Conservation (phyloP, 1,140 invertebrate genomes). For the Drosophila mojavensis region DNA sequence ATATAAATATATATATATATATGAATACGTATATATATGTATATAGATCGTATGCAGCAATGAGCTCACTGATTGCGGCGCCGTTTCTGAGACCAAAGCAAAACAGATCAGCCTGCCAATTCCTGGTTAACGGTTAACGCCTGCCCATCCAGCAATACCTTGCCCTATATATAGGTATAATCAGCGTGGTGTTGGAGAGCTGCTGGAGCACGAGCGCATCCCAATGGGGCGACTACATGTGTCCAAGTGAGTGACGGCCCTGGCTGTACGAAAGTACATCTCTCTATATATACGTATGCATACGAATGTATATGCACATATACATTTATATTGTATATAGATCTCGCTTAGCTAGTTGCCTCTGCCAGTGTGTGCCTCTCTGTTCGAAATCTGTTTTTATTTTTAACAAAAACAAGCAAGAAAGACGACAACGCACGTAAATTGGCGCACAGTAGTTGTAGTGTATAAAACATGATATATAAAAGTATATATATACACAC, state of each 20-base stretch:
- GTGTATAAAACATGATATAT: conserved; percentile 10
- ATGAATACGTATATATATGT: background rate
- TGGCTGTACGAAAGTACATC: conserved; percentile 22
- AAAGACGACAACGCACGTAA: conserved; percentile 68
- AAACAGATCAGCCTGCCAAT: conserved; percentile 26
- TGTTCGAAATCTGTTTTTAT: conserved; percentile 75
- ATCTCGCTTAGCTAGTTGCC: conserved; percentile 20
- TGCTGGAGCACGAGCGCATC: conserved; percentile 20
- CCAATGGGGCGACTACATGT: conserved; percentile 13
- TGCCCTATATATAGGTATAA: conserved; percentile 47
- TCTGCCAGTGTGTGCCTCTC: conserved; percentile 27
- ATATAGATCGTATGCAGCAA: conserved; percentile 66
- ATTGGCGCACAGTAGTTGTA: conserved; percentile 67
- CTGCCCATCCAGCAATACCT: conserved; percentile 25
- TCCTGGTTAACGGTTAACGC: conserved; percentile 2
- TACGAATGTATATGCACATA: background rate
- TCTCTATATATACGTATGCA: background rate
- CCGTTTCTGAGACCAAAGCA: conserved; percentile 21
- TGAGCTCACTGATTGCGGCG: conserved; percentile 65
- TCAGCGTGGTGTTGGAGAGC: conserved; percentile 13
- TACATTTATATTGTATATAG: conserved; percentile 1
- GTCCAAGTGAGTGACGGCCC: conserved; percentile 44
- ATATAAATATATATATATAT: conserved; percentile 3
- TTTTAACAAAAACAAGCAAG: conserved; percentile 61
- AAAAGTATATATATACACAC: conserved; percentile 50